Conservation (phyloP, 2,797 vertebrate genomes). For the Ataeniobius toweri region DNA sequence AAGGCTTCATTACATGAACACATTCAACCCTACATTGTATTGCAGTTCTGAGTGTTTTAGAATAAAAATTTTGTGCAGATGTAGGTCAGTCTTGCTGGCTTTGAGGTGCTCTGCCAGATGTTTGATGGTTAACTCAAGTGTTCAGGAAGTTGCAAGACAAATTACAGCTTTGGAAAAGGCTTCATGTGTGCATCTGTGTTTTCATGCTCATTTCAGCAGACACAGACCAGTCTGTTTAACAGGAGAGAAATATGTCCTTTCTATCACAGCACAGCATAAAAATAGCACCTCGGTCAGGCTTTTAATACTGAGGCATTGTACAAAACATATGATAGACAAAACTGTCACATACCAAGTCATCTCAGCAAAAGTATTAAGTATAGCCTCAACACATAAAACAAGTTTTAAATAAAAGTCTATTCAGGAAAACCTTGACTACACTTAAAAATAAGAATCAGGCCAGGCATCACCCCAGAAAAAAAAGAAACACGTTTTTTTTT, state of each 20-base stretch:
- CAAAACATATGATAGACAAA: neutral
- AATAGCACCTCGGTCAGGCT: neutral
- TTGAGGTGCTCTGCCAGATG: constrained; percentile 29
- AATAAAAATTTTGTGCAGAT: constrained; percentile 14
- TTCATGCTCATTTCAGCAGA: constrained; percentile 7
- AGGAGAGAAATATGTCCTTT: neutral
- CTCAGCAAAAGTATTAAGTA: no score
- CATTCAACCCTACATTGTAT: constrained; percentile 4
- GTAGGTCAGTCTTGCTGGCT: neutral
- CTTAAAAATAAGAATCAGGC: neutral
- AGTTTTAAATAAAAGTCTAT: neutral
- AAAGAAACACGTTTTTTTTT: neutral
- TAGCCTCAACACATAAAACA: neutral
- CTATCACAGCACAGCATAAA: neutral
- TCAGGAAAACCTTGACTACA: neutral
- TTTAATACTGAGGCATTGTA: neutral
- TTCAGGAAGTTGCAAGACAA: constrained; percentile 34
- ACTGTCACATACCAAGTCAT: neutral
- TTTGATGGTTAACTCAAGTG: constrained; percentile 33
- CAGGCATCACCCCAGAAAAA: neutral
- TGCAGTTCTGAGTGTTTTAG: constrained; percentile 25
- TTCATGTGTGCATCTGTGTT: constrained; percentile 13
- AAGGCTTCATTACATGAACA: neutral
- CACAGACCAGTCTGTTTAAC: neutral
- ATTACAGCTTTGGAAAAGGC: constrained; percentile 13